phyloP scores from a whole-genome alignment of 2,797 vertebrate genomes.

The Sebastes matsubarae region DNA sequence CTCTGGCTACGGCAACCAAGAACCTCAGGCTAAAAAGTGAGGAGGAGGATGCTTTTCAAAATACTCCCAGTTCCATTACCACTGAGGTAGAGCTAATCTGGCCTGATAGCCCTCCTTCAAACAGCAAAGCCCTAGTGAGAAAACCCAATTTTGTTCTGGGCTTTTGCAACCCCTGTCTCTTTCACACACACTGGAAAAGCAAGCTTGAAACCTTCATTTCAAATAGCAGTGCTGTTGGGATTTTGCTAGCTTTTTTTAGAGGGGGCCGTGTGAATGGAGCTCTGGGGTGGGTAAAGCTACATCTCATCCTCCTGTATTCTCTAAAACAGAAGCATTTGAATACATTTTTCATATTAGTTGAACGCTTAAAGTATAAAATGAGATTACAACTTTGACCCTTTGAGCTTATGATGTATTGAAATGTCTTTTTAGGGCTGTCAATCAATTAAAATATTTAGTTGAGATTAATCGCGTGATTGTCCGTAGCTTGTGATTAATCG shows the following conservation, averaged over 20 bases:
- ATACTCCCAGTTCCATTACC: slow-evolving; percentile 71
- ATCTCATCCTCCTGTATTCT: neutral
- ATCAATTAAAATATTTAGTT: fast-evolving
- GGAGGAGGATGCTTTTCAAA: slow-evolving; percentile 62
- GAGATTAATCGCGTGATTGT: no score
- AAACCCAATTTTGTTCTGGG: slow-evolving; percentile 69
- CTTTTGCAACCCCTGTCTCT: slow-evolving; percentile 51
- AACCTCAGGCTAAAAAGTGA: slow-evolving; percentile 41
- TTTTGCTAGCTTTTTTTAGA: slow-evolving; percentile 1
- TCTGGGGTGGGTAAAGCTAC: neutral
- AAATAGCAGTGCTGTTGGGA: slow-evolving; percentile 24
- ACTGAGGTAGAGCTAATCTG: slow-evolving; percentile 70
- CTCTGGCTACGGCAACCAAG: slow-evolving; percentile 21
- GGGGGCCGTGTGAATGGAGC: neutral
- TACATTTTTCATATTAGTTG: neutral
- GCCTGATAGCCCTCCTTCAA: slow-evolving; percentile 71
- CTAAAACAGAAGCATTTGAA: neutral
- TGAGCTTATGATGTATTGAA: neutral
- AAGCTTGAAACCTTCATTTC: slow-evolving; percentile 57
- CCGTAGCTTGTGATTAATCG: no score
- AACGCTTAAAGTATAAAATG: neutral
- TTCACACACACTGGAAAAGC: slow-evolving; percentile 33
- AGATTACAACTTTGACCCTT: neutral
- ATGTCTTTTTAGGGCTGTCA: neutral
- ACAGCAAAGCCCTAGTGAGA: slow-evolving; percentile 73